Base-by-base conservation (phyloP, 2,797 vertebrate genomes). In the Artibeus lituratus region DNA sequence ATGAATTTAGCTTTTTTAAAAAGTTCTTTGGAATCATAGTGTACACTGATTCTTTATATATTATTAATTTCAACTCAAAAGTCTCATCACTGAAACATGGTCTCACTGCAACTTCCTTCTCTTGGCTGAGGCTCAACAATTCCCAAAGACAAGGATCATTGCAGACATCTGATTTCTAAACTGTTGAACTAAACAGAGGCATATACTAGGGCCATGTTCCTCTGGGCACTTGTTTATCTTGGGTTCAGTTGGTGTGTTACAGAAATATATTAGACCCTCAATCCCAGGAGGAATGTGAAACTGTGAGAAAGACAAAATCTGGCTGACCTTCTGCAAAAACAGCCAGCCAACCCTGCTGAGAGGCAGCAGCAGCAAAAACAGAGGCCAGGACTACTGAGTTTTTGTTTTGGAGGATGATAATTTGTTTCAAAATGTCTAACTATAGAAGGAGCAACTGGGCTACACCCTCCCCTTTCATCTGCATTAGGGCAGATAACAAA, bases 231-330 rank as follows among this genome's bases (percentile, higher is more conserved):
- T 98, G 98, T 98, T 98, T 98, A 95, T 98, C 97, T 98, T 98
- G 97, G 97, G 98, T 97, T 98, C 88, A 65, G 96, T 97, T 96
- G 94, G 98, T 98, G 97, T 98, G 97, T 98, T 98, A 97, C 95
- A 97, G 97, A 98, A 98, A 98, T 97, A 98, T 94, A 95, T 97
- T 98, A 98, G 98, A 96, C 96, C 96, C 90, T 98, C 96, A 96
- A 14, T 98, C 98, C 98, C 98, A 96, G 94, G 98, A 98, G 98
- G 97, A 98, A 98, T 97, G 44, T 35, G 96, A 98, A 98, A 98
- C 98, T 98, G 98, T 98, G 98, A 98, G 98, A 98, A 99, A 98
- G 98, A 97, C 97, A 97, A 97, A 98, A 97, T 98, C 98, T 98
- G 98, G 97, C 98, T 98, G 98, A 98, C 98, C 98, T 98, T 98